Conservation (phyloP, 1,140 invertebrate species). For the Lithobius niger region DNA sequence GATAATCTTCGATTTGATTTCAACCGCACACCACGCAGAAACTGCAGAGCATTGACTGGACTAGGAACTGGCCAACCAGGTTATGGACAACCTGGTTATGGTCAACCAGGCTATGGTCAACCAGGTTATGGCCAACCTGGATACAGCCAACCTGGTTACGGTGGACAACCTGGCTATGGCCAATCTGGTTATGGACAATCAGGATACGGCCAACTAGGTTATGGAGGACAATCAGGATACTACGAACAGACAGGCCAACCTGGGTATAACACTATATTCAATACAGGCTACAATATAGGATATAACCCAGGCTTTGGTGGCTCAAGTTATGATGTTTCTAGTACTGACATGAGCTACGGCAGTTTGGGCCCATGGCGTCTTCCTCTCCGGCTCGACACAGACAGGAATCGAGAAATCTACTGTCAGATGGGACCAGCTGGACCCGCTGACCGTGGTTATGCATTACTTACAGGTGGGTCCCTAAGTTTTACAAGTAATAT, state of each 20-base stretch:
- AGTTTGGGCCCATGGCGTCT: neutral
- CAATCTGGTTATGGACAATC: constrained; percentile 6
- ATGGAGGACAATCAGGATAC: neutral
- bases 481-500: no score
- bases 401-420: neutral
- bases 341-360: neutral
- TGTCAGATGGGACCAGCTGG: constrained; percentile 61
- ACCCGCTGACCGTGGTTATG: constrained; percentile 56
- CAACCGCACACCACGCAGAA: neutral
- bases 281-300: neutral
- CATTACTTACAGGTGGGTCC: no score
- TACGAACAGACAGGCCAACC: no score
- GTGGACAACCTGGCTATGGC: neutral
- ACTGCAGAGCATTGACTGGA: neutral
- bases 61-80: neutral
- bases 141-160: neutral
- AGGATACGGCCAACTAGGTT: neutral
- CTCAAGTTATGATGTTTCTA: neutral
- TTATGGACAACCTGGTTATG: constrained; percentile 5
- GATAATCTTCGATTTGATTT: constrained; percentile 3
- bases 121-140: constrained; percentile 3
- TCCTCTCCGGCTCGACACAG: neutral
- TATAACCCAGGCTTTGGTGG: neutral
- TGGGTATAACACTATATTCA: no score
- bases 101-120: neutral